Conservation (phyloP, 2,888 invertebrate genomes). For the Sarcophaga subvicina region DNA sequence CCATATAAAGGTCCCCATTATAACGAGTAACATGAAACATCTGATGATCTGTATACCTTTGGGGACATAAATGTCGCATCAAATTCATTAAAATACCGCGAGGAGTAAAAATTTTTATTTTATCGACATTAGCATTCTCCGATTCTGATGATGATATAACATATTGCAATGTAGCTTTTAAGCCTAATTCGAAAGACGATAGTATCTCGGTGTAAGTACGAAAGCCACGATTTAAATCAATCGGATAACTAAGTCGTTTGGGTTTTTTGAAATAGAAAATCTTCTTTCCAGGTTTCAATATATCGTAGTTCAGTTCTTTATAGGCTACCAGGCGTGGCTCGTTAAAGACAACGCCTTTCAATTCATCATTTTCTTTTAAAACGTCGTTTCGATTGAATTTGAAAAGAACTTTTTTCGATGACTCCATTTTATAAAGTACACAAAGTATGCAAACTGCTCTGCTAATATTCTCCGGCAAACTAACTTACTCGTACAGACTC, state of each 20-base stretch:
- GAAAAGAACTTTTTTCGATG: neutral
- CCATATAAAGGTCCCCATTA: constrained; percentile 25
- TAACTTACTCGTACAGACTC: no score
- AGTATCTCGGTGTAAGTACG: neutral
- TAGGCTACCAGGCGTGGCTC: neutral
- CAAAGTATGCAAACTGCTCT: no score
- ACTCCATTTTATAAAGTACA: no score
- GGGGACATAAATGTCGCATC: neutral
- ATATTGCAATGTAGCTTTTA: neutral
- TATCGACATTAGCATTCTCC: neutral
- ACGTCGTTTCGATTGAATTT: neutral
- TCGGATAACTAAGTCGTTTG: neutral
- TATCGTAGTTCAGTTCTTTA: neutral
- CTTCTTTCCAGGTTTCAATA: neutral
- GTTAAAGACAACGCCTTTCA: neutral
- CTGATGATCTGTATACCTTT: neutral
- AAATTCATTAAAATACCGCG: neutral
- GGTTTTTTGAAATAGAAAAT: constrained; percentile 34
- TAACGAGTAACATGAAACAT: constrained; percentile 6
- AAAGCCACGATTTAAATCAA: constrained; percentile 33
- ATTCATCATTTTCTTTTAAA: neutral
- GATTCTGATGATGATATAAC: neutral
- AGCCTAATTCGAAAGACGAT: neutral
- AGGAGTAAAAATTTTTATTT: constrained; percentile 4
- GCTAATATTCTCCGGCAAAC: no score